Evolutionary conservation across 1,140 invertebrate genomes (phyloP).

Genomic region (Anoplolepis gracilipes): DNA sequence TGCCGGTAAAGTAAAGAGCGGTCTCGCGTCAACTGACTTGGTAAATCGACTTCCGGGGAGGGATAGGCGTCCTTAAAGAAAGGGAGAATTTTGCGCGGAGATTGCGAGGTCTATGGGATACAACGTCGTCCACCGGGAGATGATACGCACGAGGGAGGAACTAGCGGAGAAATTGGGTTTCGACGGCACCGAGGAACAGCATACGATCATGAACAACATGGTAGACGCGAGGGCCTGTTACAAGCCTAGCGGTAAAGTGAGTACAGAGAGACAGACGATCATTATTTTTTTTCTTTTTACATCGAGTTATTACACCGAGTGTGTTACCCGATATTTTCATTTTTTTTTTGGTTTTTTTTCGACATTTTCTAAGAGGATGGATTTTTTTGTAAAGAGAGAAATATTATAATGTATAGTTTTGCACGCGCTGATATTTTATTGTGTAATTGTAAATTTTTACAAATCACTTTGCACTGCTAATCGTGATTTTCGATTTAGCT

Average conservation of each 20-base stretch:
- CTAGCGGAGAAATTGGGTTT: constrained; percentile 78
- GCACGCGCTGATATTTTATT: too few species aligned
- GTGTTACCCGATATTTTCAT: not conserved
- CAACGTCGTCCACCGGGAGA: constrained; percentile 76
- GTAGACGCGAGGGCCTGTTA: constrained; percentile 86
- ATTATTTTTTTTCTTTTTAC: not conserved
- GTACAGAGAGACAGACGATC: constrained; percentile 65
- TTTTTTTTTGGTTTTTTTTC: too few species aligned
- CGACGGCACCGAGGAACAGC: constrained; percentile 79
- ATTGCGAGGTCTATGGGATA: constrained; percentile 71
- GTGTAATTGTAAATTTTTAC: too few species aligned
- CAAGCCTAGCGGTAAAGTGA: constrained; percentile 86
- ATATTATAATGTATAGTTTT: too few species aligned
- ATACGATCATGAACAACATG: constrained; percentile 83
- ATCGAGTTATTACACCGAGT: not conserved
- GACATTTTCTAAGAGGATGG: too few species aligned
- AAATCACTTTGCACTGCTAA: too few species aligned
- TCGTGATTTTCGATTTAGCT: too few species aligned
- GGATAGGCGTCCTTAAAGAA: too few species aligned
- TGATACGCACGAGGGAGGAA: constrained; percentile 80
- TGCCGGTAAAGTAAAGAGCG: not conserved
- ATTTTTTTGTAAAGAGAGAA: too few species aligned
- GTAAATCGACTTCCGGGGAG: not conserved
- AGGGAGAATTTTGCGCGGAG: not conserved
- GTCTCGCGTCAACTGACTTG: not conserved